Conservation (phyloP, 2,888 invertebrate genomes). For the Chrysolina haemoptera region DNA sequence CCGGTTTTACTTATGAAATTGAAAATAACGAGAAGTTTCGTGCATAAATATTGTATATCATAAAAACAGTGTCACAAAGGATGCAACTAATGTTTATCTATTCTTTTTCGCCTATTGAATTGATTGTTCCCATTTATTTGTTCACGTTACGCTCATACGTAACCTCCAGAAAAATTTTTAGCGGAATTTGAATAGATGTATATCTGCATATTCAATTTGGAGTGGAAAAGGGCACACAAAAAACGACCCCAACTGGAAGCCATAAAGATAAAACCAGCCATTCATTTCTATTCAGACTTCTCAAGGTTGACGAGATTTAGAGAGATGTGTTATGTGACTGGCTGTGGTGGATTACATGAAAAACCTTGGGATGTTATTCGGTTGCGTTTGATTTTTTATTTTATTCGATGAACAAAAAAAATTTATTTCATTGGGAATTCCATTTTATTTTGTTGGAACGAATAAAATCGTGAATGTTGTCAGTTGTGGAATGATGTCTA, state of each 20-base stretch:
- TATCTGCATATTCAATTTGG: conserved; percentile 21
- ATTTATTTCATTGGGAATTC: not conserved
- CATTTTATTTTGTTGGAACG: not conserved
- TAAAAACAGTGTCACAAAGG: not conserved
- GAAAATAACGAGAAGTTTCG: not conserved
- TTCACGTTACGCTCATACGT: not conserved
- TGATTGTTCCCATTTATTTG: not conserved
- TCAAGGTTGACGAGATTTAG: conserved; percentile 9
- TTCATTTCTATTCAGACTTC: conserved; percentile 7
- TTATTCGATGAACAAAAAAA: not conserved
- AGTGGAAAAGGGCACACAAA: conserved; percentile 14
- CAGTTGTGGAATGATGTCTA: not conserved
- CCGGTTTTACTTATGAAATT: too few relatives aligned
- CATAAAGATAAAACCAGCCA: conserved; percentile 13
- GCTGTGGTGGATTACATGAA: not conserved
- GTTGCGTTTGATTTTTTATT: not conserved
- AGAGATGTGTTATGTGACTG: conserved; percentile 10
- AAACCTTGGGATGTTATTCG: not conserved
- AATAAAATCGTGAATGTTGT: not conserved
- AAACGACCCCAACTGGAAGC: not conserved
- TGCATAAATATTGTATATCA: not conserved
- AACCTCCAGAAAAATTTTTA: not conserved
- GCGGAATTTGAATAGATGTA: conserved; percentile 12
- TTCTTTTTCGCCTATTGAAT: not conserved
- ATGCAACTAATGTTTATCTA: not conserved